Evolutionary conservation across 2,888 invertebrate genomes (phyloP), one percentile per base, ranked within the genome.

Genomic region (Thecocarcelia acutangulata): DNA sequence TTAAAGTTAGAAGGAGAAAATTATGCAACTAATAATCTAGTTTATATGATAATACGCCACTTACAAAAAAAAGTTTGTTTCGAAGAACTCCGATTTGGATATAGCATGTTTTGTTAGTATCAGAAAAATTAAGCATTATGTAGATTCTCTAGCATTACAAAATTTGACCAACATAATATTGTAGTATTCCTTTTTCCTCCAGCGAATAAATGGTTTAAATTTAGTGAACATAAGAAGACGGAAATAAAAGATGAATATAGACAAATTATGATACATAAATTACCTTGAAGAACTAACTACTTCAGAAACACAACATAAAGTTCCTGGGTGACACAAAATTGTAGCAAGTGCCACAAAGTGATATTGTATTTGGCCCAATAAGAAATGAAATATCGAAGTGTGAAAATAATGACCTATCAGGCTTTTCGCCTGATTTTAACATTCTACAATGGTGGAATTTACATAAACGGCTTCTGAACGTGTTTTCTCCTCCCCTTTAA

Each of bases 131-230:
- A 6, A n/a, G 52, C 9, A 79, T n/a, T n/a, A n/a, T n/a, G n/a
- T n/a, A n/a, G n/a, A n/a, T n/a, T n/a, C n/a, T n/a, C n/a, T n/a
- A n/a, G n/a, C n/a, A n/a, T n/a, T n/a, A n/a, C n/a, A n/a, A n/a
- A n/a, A 81, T 17, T 40, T 84, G 52, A 76, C 63, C 0, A 66
- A 77, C 84, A 83, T 54, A 83, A 81, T 80, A 70, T 84, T 63
- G 84, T 74, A 2, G 44, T 81, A 11, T 83, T 83, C 77, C 48
- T 84, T 17, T 84, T 82, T 50, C 83, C 83, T 24, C 83, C 84
- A 13, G 61, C 82, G 37, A 84, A 84, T 48, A 78, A 83, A n/a
- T 46, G 83, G 50, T 44, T 63, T 46, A 73, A 83, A 44, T 80
- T 80, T 61, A 54, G 17, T 11, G 52, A 80, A 19, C 24, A 15